Evolutionary conservation across 2,113 vertebrate species (phyloP), one percentile per base, ranked within the genome.

Genomic region (Apaloderma vittatum): DNA sequence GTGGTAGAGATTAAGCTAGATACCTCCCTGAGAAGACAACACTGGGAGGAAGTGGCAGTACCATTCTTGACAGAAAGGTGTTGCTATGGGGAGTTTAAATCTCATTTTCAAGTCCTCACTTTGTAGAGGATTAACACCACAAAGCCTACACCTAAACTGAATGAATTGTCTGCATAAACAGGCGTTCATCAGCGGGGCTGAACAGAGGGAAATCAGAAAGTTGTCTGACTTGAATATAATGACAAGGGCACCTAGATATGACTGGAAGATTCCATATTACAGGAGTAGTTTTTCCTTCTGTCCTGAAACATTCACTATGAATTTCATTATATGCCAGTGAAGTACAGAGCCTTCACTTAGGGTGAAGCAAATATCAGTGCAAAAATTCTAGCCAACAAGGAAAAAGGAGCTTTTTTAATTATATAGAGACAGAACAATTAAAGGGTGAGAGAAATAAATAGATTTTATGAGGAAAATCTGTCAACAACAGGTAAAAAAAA

Each of bases 151-250:
- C 4, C 9, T 9, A 65, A 52, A 29, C 5, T 82, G 30, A 79
- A 68, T 57, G 40, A 61, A n/a, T 68, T 1, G 0, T 16, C 22
- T 0, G 0, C 45, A 7, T 51, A 26, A 80, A 63, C 17, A 63
- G 6, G 5, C 7, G 6, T 80, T 63, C 55, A 46, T 40, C n/a
- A 71, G 40, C 18, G 4, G 24, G 11, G 6, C 9, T 70, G 40
- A 51, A 58, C 8, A 80, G 10, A 68, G 8, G 23, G 13, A 90
- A 75, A 5, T 52, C 29, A 71, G 34, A 73, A 75, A 63, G 32
- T 29, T 32, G 2, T 73, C 40, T 52, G 9, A 52, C 24, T 63
- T 68, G 4, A 51, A 16, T n/a, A 19, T 34, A 37, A 52, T 20
- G 12, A 59, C 27, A 58, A 79, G 8, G 17, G 5, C 27, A 65